Base-by-base conservation (phyloP, 1,140 invertebrate genomes). In the Pachyrhynchus sulphureomaculatus region DNA sequence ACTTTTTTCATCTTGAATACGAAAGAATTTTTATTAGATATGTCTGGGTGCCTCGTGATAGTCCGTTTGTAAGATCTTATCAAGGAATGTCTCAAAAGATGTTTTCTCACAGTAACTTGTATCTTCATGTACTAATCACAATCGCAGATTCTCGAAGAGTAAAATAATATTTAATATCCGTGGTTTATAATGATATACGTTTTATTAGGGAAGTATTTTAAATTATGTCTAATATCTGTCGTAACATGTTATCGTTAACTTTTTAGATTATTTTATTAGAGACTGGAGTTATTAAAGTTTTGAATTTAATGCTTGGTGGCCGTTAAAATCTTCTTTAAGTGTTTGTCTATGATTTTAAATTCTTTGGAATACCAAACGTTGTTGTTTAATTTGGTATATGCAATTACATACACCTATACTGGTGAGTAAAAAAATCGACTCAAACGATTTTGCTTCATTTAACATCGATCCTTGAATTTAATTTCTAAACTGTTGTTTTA, bases 11-110 rank as follows among this genome's bases (percentile, higher is more conserved):
- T 39, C 47, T 49, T 39, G 24, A 23, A 48, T 41, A 33, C 44
- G 15, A 34, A 59, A 34, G 56, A 59, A 59, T 59, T 63, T 63
- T 56, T 63, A 63, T 63, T 39, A 33, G 32, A 41, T 55, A 44
- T 42, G 61, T 63, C 45, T 52, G 34, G 61, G 45, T 55, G 53
- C 42, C 51, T 60, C 41, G 12, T 48, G 57, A 51, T 60, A 48
- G 45, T 41, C 37, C 48, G 44, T 60, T 52, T 60, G 51, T 44
- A 21, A 51, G 57, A 60, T 60, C 24, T 45, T 60, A 60, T 60
- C 57, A 33, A n/a, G 23, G 47, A 47, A 41, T 36, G 15, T 51
- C 48, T 60, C 18, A 24, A n/a, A 24, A 51, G 47, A 48, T 23
- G 45, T 13, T 48, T 60, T 60, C 57, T 52, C 57, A 60, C 57